A percentile compares a stretch with the other conserved stretches of the same genome.
These are phyloP conservation scores for Notothenia rossii DNA, from an alignment of 2,113 vertebrate genomes.

Conservation along the genomic window DNA sequence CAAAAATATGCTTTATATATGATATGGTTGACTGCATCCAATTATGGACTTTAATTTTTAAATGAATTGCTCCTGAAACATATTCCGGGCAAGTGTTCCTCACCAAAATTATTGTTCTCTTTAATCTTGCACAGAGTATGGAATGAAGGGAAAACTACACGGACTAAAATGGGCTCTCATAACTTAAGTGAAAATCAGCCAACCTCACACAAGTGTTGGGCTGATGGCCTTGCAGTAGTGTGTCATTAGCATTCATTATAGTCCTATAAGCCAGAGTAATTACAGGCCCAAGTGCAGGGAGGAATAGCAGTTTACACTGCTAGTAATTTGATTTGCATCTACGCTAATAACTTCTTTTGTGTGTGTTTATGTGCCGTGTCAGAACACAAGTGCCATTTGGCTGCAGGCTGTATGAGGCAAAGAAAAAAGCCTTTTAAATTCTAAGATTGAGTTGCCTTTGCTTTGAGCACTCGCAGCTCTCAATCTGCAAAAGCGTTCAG, in stretches of 20 bases:
- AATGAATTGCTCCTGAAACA: constrained; percentile 68
- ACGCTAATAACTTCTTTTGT: constrained; percentile 90
- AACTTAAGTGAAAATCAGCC: constrained; percentile 78
- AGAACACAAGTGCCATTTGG: constrained; percentile 87
- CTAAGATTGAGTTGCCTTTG: constrained; percentile 82
- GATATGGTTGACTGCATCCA: constrained; percentile 75
- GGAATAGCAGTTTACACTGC: constrained; percentile 87
- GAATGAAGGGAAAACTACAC: constrained; percentile 40
- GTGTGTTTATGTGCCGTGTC: constrained; percentile 89
- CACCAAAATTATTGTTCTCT: constrained; percentile 42
- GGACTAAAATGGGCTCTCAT: constrained; percentile 59
- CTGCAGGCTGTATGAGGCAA: constrained; percentile 82
- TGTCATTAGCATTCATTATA: constrained; percentile 89
- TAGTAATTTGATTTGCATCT: constrained; percentile 90
- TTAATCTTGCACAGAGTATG: constrained; percentile 43
- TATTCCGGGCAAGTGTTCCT: constrained; percentile 58
- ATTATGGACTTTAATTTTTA: constrained; percentile 71
- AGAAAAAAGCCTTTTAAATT: constrained; percentile 79
- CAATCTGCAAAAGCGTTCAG: constrained; percentile 72
- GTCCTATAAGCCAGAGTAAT: constrained; percentile 86
- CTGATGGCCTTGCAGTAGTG: constrained; percentile 79
- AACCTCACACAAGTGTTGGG: constrained; percentile 72
- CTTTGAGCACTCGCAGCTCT: constrained; percentile 76
- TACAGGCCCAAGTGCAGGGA: constrained; percentile 86
- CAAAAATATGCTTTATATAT: constrained; percentile 75